A percentile compares a stretch with the other conserved stretches of the same genome.
phyloP scores from a whole-genome alignment of 2,888 invertebrate species.

The Lasioglossum leucozonium region DNA sequence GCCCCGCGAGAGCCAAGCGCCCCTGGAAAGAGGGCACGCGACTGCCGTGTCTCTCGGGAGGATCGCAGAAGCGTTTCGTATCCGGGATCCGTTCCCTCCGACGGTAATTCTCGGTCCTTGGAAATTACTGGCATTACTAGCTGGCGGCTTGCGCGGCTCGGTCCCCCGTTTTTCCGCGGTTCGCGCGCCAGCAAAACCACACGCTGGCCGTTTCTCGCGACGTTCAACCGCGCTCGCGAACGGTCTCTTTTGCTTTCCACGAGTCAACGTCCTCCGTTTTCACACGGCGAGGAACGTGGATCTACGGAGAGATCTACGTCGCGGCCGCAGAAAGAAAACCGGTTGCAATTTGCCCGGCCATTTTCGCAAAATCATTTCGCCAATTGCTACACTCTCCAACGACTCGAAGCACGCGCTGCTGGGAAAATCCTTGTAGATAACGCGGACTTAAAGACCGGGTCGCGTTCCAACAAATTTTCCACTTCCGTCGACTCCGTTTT shows the following conservation, averaged over 20 bases:
- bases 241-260: constrained; percentile 57
- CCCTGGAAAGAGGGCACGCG: constrained; percentile 2
- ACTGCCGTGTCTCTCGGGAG: not conserved
- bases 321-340: not conserved
- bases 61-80: not conserved
- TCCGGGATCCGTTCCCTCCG: not conserved
- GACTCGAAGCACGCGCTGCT: not conserved
- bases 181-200: constrained; percentile 27
- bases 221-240: constrained; percentile 5
- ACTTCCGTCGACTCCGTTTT: not conserved
- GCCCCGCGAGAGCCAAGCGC: not conserved
- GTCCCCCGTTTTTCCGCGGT: constrained; percentile 8
- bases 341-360: not conserved
- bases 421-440: not conserved
- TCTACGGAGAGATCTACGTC: constrained; percentile 24
- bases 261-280: constrained; percentile 61
- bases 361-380: constrained; percentile 10
- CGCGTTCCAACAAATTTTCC: not conserved
- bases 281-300: constrained; percentile 40
- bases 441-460: not conserved
- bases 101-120: not conserved
- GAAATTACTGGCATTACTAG: constrained; percentile 33
- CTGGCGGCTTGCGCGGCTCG: not conserved
- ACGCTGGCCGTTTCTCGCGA: constrained; percentile 36
- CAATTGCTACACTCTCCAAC: not conserved